Conservation (phyloP, 2,888 invertebrate genomes). For the Digitonthophagus gazella region DNA sequence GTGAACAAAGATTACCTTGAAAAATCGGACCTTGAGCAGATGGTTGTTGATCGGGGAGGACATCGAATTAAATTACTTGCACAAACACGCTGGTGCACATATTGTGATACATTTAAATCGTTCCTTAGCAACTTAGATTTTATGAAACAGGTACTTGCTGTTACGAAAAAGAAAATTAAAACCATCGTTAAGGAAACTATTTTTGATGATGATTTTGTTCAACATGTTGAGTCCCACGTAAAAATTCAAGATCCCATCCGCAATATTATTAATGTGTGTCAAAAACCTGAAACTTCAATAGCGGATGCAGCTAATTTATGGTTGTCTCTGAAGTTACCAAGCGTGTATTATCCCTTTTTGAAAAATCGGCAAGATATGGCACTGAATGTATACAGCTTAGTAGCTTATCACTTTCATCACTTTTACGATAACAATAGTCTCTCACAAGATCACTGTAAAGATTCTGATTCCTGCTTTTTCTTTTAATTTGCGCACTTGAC, state of each 20-base stretch:
- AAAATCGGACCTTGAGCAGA: constrained; percentile 26
- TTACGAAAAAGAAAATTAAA: constrained; percentile 11
- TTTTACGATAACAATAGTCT: constrained; percentile 8
- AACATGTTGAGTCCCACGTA: background rate
- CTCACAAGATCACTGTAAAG: background rate
- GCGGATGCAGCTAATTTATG: background rate
- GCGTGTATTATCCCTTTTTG: background rate
- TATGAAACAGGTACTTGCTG: background rate
- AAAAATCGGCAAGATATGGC: constrained; percentile 16
- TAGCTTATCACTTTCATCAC: constrained; percentile 8
- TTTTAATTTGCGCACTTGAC: no score
- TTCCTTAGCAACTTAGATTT: constrained; percentile 14
- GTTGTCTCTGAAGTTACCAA: background rate
- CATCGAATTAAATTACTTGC: constrained; percentile 24
- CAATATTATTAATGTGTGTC: background rate
- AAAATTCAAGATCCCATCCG: background rate
- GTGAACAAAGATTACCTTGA: constrained; percentile 25
- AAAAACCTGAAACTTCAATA: constrained; percentile 7
- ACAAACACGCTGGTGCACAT: constrained; percentile 20
- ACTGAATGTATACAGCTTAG: constrained; percentile 2
- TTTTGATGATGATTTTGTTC: constrained; percentile 1
- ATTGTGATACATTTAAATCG: constrained; percentile 15
- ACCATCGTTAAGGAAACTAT: background rate
- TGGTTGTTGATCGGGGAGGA: constrained; percentile 24
- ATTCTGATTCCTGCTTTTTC: no score